Percentiles rank a stretch among this genome's conserved stretches.
Conservation (phyloP, 1,140 invertebrate species). For the Philotrypesis tridentata region DNA sequence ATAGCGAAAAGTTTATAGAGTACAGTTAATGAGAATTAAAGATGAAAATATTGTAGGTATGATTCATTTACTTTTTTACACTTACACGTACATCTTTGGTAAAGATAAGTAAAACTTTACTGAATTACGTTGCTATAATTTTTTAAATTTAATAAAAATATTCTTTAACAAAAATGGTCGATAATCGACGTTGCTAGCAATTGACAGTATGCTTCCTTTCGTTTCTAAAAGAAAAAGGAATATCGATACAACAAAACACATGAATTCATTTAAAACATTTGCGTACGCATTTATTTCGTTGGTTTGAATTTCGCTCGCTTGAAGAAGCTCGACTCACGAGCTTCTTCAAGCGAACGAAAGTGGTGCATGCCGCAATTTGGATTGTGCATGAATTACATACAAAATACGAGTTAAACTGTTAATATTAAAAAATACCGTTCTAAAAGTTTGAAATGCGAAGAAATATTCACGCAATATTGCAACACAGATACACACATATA, state of each 20-base stretch:
- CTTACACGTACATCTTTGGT: constrained; percentile 12
- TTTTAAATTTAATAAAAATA: not conserved
- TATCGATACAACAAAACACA: not conserved
- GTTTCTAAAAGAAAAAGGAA: not conserved
- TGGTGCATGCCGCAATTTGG: no score
- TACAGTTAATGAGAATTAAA: not conserved
- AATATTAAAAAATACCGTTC: not conserved
- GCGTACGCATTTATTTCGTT: no score
- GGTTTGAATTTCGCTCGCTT: no score
- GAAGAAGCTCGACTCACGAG: no score
- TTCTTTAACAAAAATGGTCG: not conserved
- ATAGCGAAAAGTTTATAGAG: not conserved
- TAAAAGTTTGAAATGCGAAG: not conserved
- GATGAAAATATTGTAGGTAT: not conserved
- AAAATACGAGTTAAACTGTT: not conserved
- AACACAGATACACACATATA: not conserved
- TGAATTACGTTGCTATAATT: not conserved
- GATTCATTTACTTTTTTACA: not conserved
- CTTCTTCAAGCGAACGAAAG: no score
- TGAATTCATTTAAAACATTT: no score
- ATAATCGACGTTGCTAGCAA: constrained; percentile 6
- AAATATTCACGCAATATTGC: not conserved
- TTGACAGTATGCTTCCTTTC: constrained; percentile 7
- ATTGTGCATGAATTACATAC: no score
- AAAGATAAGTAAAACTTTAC: not conserved